Conservation (phyloP, 2,113 vertebrate species). For the Alectura lathami region DNA sequence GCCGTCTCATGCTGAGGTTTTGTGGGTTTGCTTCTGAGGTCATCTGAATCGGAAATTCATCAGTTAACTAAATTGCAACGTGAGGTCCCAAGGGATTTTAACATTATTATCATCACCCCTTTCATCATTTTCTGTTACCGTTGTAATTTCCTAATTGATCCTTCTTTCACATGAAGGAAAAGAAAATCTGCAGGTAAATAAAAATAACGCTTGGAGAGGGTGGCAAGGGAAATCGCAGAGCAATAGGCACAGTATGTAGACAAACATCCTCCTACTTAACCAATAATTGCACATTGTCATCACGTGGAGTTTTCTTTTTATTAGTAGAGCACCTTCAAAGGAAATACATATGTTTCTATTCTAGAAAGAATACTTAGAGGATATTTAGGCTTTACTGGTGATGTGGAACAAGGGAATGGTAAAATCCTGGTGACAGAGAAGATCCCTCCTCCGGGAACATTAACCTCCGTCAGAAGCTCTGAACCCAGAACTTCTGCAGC, state of each 20-base stretch:
- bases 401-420: background rate
- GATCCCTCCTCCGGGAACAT: background rate
- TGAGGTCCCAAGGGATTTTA: background rate
- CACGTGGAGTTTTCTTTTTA: background rate
- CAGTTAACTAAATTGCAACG: background rate
- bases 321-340: background rate
- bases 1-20: background rate
- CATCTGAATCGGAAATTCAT: background rate
- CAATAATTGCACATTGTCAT: background rate
- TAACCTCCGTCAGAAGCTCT: background rate
- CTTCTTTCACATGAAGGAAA: background rate
- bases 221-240: background rate
- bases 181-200: background rate
- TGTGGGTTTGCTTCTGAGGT: background rate
- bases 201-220: background rate
- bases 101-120: background rate
- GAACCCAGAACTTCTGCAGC: background rate
- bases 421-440: background rate
- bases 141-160: slow-evolving; percentile 10
- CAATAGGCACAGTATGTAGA: background rate
- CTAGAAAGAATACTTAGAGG: background rate
- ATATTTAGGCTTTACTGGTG: background rate
- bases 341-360: background rate
- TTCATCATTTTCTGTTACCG: background rate
- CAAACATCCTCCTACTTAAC: background rate